phyloP scores from a whole-genome alignment of 2,797 vertebrate species.

The Pseudochromis fuscus region DNA sequence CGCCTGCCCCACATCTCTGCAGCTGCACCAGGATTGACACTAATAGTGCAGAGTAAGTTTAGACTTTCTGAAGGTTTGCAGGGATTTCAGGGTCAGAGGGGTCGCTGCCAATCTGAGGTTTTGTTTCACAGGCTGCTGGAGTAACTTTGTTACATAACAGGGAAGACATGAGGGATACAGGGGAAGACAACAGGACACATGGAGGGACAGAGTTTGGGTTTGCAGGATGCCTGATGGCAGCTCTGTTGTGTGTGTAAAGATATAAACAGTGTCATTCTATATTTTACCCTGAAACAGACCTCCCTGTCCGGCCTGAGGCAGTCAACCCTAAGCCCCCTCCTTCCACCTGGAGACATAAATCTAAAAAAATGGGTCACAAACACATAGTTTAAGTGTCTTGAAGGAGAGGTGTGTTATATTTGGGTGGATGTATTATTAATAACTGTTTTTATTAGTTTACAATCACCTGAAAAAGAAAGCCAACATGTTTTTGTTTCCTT shows the following conservation, averaged over 20 bases:
- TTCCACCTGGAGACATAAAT: neutral
- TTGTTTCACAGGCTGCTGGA: constrained; percentile 22
- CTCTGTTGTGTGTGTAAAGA: neutral
- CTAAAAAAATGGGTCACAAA: neutral
- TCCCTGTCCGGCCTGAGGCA: too few species aligned
- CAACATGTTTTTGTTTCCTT: too few species aligned
- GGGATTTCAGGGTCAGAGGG: constrained; percentile 12
- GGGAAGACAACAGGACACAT: neutral
- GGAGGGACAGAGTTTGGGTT: neutral
- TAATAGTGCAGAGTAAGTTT: constrained; percentile 31
- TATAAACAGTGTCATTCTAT: too few species aligned
- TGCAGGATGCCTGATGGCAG: neutral
- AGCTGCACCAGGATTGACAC: constrained; percentile 28
- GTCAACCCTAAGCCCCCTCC: too few species aligned
- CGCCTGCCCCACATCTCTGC: constrained; percentile 16
- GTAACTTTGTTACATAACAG: constrained; percentile 39
- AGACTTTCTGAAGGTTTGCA: constrained; percentile 24
- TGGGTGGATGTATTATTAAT: too few species aligned
- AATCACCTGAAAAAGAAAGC: too few species aligned
- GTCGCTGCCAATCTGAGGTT: neutral
- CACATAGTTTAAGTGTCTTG: too few species aligned
- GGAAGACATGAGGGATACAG: neutral
- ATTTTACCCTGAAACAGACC: too few species aligned
- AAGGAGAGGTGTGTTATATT: too few species aligned
- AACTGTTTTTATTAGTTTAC: too few species aligned